These are phyloP conservation scores for Exephanes ischioxanthus DNA, from an alignment of 2,888 invertebrate genomes.

Conservation along the genomic window DNA sequence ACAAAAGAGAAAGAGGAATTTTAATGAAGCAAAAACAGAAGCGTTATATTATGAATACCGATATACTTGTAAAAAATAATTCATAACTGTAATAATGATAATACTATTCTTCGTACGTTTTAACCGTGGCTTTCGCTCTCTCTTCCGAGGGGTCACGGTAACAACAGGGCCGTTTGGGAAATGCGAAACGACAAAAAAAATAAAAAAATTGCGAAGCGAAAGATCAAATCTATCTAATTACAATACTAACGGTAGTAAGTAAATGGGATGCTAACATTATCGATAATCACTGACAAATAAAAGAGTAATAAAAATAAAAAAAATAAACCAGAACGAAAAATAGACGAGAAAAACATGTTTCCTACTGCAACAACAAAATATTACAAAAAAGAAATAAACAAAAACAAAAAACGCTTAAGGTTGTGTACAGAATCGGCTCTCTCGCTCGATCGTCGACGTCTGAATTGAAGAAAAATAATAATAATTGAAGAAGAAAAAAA, in stretches of 20 bases:
- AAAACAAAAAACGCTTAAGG: conserved; percentile 55
- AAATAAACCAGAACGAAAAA: conserved; percentile 38
- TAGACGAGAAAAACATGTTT: conserved; percentile 76
- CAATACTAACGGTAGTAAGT: conserved; percentile 42
- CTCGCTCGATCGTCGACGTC: conserved; percentile 51
- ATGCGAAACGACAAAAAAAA: conserved; percentile 6
- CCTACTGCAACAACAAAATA: conserved; percentile 73
- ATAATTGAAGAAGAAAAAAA: background rate
- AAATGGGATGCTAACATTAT: conserved; percentile 45
- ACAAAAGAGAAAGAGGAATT: conserved; percentile 33
- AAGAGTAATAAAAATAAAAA: conserved; percentile 40
- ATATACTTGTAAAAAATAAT: conserved; percentile 40
- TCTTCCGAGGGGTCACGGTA: conserved; percentile 1
- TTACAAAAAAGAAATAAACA: background rate
- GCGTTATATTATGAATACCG: conserved; percentile 44
- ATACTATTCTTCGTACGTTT: conserved; percentile 57
- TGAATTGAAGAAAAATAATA: conserved; percentile 26
- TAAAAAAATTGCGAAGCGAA: conserved; percentile 13
- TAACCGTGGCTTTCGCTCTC: conserved; percentile 15
- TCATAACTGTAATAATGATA: conserved; percentile 47
- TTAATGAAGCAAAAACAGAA: conserved; percentile 30
- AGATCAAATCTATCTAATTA: conserved; percentile 51
- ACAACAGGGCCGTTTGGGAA: conserved; percentile 34
- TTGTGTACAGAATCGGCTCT: conserved; percentile 59
- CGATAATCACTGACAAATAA: conserved; percentile 65